A percentile compares a stretch with the other conserved stretches of the same genome.
Evolutionary conservation across 2,797 vertebrate species (phyloP).

Genomic region (Cyclopterus lumpus): DNA sequence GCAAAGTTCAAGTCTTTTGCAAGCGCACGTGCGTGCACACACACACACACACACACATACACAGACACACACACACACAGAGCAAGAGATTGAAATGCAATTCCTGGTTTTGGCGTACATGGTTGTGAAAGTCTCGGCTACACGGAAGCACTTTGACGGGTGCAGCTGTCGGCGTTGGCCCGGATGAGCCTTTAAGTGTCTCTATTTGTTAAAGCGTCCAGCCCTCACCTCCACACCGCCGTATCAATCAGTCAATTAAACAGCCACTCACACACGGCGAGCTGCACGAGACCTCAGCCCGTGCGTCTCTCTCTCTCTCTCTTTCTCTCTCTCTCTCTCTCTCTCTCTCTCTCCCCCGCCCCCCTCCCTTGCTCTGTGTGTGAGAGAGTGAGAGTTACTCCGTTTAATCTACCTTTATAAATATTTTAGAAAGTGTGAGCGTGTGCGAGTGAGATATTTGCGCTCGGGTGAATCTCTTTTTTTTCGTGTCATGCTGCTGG

Average conservation of each 20-base stretch:
- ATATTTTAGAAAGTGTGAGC: slow-evolving; percentile 26
- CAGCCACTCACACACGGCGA: slow-evolving; percentile 77
- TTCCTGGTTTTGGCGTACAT: slow-evolving; percentile 14
- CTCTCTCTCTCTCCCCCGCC: slow-evolving; percentile 6
- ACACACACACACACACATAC: too few species aligned
- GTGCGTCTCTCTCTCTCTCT: slow-evolving; percentile 38
- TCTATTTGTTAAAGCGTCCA: slow-evolving; percentile 84
- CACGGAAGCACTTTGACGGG: slow-evolving; percentile 48
- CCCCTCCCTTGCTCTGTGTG: background rate
- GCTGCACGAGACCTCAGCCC: slow-evolving; percentile 55
- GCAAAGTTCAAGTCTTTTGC: slow-evolving; percentile 30
- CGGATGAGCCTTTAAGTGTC: slow-evolving; percentile 84
- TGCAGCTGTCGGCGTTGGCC: slow-evolving; percentile 74
- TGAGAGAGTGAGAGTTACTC: slow-evolving; percentile 39
- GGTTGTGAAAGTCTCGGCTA: slow-evolving; percentile 45
- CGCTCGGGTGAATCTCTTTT: slow-evolving; percentile 36
- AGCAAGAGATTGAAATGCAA: background rate
- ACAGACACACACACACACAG: too few species aligned
- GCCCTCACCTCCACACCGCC: slow-evolving; percentile 81
- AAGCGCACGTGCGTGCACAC: background rate
- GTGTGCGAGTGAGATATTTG: slow-evolving; percentile 34
- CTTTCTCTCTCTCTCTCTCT: slow-evolving; percentile 10
- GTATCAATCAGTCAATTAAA: slow-evolving; percentile 89
- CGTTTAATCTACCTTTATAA: slow-evolving; percentile 62
- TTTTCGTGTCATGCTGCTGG: slow-evolving; percentile 17